Evolutionary conservation across 2,113 vertebrate species (phyloP), one percentile per base, ranked within the genome.

Genomic region (Plecotus auritus): DNA sequence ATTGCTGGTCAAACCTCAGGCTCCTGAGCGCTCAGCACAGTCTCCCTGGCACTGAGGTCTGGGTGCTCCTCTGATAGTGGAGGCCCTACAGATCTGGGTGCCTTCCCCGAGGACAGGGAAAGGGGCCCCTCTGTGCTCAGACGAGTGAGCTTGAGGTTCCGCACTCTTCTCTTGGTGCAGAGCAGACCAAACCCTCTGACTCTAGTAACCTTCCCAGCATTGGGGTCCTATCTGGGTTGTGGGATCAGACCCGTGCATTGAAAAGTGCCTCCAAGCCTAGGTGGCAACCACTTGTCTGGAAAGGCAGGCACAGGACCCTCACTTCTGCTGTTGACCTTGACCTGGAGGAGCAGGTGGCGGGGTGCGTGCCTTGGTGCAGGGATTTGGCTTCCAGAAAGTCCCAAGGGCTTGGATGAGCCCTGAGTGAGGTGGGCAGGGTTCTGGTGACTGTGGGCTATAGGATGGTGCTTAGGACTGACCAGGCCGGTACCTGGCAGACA

Each of bases 71-170:
- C 32, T 0, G 14, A 76, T 8, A 32, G 5, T 49, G 32, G 72
- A 35, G 2, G 40, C 54, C 40, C 16, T 56, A 56, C 9, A 9
- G 37, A 49, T 11, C 32, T 59, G 8, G 66, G 28, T 47, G 1
- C 17, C 59, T 47, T 6, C 1, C 16, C 17, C 0, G 2, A 16
- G 12, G 30, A n/a, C 17, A 73, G 0, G 2, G 64, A 35, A 13
- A n/a, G n/a, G 22, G 13, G 23, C 40, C 40, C 28, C 1, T 49
- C 13, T 13, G 49, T 0, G 0, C 32, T 35, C n/a, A 59, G 78
- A 59, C 42, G 78, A 40, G 35, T 0, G 8, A 28, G 16, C 12
- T 56, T 4, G 35, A 59, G 35, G 13, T 59, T 22, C 49, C 54
- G 30, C 54, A 59, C 35, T 11, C 14, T 0, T 0, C 54, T 59